These are phyloP conservation scores for Pseudococcus longispinus DNA, from an alignment of 2,888 invertebrate species.

Conservation along the genomic window DNA sequence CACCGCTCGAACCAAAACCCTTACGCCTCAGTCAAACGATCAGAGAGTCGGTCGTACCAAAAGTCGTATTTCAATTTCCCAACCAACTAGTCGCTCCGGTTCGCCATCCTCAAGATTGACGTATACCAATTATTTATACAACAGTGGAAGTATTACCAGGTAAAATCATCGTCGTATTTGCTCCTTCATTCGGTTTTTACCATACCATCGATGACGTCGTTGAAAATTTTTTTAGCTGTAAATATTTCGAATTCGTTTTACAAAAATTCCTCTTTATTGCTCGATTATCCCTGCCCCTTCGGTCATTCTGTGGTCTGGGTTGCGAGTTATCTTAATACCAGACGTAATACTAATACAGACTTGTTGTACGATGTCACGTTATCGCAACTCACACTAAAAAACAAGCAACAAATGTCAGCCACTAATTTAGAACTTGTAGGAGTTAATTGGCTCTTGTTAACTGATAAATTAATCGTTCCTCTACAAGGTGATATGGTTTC, in stretches of 20 bases:
- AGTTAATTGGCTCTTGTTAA: conserved; percentile 31
- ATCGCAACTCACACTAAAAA: background rate
- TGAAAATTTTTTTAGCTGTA: background rate
- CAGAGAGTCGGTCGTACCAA: conserved; percentile 65
- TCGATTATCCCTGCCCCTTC: background rate
- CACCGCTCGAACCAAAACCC: conserved; percentile 5
- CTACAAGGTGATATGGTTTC: background rate
- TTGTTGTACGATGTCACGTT: background rate
- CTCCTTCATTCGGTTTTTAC: background rate
- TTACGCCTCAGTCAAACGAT: conserved; percentile 33
- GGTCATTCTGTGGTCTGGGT: background rate
- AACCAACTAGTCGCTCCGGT: conserved; percentile 91
- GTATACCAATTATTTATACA: conserved; percentile 68
- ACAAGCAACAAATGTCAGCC: background rate
- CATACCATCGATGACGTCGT: background rate
- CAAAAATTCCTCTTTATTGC: background rate
- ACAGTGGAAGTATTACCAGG: conserved; percentile 11
- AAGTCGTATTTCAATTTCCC: conserved; percentile 79
- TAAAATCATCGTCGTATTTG: background rate
- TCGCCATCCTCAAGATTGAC: conserved; percentile 90
- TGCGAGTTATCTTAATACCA: background rate
- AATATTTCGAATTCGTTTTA: background rate
- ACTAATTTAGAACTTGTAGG: conserved; percentile 38
- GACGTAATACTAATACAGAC: background rate
- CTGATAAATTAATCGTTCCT: background rate